Percentiles rank a stretch among this genome's conserved stretches.
phyloP scores from a whole-genome alignment of 2,797 vertebrate species.

The Echiichthys vipera region DNA sequence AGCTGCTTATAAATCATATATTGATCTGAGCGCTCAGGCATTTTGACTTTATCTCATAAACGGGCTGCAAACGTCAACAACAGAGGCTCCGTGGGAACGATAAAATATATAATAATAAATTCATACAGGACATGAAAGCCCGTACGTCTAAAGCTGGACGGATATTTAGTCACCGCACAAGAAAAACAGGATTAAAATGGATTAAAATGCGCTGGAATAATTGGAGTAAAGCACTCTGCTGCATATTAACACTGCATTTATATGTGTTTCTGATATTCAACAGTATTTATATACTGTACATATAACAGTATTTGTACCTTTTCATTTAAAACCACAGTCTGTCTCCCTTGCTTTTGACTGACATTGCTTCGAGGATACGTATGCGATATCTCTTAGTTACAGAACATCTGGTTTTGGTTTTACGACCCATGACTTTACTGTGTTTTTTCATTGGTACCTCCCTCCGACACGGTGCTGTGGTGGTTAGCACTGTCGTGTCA shows the following conservation, averaged over 20 bases:
- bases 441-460: no score
- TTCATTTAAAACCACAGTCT: background rate
- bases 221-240: background rate
- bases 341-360: background rate
- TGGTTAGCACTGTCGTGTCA: no score
- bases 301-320: background rate
- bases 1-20: slow-evolving; percentile 64
- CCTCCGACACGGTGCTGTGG: no score
- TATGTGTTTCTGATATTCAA: background rate
- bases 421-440: no score
- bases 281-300: background rate
- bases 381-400: no score
- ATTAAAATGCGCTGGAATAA: slow-evolving; percentile 28
- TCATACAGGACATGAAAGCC: slow-evolving; percentile 24
- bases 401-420: no score
- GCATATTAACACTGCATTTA: slow-evolving; percentile 1
- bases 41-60: slow-evolving; percentile 17
- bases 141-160: background rate
- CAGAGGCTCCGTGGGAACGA: slow-evolving; percentile 12
- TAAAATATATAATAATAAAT: background rate
- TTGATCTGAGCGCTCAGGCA: slow-evolving; percentile 23
- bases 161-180: slow-evolving; percentile 11
- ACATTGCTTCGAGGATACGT: no score
- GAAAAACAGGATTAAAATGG: slow-evolving; percentile 29
- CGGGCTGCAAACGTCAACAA: slow-evolving; percentile 9